phyloP scores from a whole-genome alignment of 1,140 invertebrate genomes.

The Meteorus sp. region DNA sequence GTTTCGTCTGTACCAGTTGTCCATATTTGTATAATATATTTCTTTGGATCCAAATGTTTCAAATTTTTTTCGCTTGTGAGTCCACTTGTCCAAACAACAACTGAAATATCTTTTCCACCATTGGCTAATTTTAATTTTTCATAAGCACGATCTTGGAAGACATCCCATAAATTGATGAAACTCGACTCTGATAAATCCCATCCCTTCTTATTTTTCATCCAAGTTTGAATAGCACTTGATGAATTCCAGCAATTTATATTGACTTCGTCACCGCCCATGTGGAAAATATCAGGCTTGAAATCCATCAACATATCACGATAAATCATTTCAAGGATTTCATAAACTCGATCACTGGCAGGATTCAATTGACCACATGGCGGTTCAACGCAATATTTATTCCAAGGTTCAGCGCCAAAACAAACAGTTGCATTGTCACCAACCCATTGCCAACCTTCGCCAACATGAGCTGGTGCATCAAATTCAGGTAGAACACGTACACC shows the following conservation, averaged over 20 bases:
- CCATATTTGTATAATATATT: conserved; percentile 86
- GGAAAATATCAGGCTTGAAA: conserved; percentile 77
- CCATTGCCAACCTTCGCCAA: conserved; percentile 86
- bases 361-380: conserved; percentile 87
- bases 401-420: conserved; percentile 71
- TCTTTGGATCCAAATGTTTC: conserved; percentile 68
- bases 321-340: conserved; percentile 72
- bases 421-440: conserved; percentile 54
- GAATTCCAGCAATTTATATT: conserved; percentile 78
- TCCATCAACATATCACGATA: conserved; percentile 69
- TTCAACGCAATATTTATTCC: conserved; percentile 77
- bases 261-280: conserved; percentile 89
- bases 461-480: conserved; percentile 86
- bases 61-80: conserved; percentile 70
- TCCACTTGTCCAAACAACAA: conserved; percentile 82
- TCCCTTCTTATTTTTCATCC: conserved; percentile 67
- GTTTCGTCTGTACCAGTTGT: conserved; percentile 66
- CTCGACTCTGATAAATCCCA: conserved; percentile 63
- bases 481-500: conserved; percentile 81
- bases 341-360: conserved; percentile 73
- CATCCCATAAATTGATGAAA: conserved; percentile 75
- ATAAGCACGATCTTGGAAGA: conserved; percentile 72
- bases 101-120: conserved; percentile 62
- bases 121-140: conserved; percentile 56
- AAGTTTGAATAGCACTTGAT: conserved; percentile 66